Evolutionary conservation across 2,797 vertebrate genomes (phyloP), one percentile per base, ranked within the genome.

Genomic region (Channa striata): DNA sequence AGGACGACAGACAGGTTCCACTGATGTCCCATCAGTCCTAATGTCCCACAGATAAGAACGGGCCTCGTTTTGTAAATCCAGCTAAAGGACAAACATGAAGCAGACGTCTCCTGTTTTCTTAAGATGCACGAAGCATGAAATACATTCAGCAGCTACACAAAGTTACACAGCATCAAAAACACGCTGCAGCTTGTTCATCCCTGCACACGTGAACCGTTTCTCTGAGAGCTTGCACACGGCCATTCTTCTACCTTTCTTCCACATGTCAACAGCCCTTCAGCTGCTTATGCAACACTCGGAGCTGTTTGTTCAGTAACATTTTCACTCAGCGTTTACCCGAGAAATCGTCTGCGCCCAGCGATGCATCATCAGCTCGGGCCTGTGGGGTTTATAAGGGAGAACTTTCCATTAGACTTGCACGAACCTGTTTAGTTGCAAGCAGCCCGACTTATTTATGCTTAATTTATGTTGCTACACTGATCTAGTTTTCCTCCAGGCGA

Each of bases 381-480:
- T 79, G 74, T 20, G 58, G 72, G 68, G 42, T 52, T 57, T 87
- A 79, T 12, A 36, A 60, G 6, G 30, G 3, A 69, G 63, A 76
- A 3, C 2, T 34, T 77, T 67, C 59, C 49, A 46, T 60, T 57
- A 33, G 67, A 76, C 86, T 49, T 89, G 90, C 58, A 42, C 23
- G 43, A 82, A 78, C 86, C 68, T 87, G 91, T 69, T 30, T 77
- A 59, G 58, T 69, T 53, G 54, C 23, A 46, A n/a, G 50, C 30
- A 72, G 50, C 14, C 2, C 1, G 40, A 25, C 25, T 53, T 57
- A 87, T 78, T 77, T 11, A 77, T 64, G 33, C 44, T 2, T 19
- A 59, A 36, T n/a, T 39, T 69, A 20, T 21, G 39, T 9, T 57
- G 49, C 17, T 33, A 8, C 21, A 19, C 14, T 39, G 37, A 46